Conservation (phyloP, 1,140 invertebrate genomes). For the Centruroides vittatus region DNA sequence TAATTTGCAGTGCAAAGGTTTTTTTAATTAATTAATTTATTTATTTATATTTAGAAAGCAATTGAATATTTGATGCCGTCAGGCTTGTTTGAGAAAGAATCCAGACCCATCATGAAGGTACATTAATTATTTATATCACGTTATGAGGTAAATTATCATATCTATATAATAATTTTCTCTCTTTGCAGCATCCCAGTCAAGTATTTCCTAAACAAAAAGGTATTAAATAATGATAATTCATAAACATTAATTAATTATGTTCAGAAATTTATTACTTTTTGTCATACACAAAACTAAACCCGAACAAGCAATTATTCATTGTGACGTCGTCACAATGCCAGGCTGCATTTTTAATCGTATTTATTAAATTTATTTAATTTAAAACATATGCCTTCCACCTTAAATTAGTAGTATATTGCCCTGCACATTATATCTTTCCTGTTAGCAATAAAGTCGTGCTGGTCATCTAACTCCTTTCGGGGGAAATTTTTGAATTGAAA, state of each 20-base stretch:
- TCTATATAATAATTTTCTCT: not conserved
- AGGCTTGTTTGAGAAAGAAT: slow-evolving; percentile 62
- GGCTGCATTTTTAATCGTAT: no score
- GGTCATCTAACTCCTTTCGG: no score
- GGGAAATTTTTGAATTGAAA: no score
- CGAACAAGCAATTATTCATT: no score
- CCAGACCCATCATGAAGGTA: slow-evolving; percentile 64
- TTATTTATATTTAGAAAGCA: slow-evolving; percentile 43
- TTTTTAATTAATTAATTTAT: slow-evolving; percentile 2
- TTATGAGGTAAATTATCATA: not conserved
- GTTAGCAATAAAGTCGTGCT: no score
- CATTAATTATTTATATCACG: not conserved
- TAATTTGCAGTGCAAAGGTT: no score
- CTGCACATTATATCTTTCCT: no score
- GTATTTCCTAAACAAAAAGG: slow-evolving; percentile 53
- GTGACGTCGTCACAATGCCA: no score
- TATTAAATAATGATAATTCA: slow-evolving; percentile 10
- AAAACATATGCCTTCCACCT: no score
- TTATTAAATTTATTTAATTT: no score
- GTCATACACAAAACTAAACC: no score
- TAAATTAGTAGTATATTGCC: no score
- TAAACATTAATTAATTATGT: slow-evolving; percentile 34
- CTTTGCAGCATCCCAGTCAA: slow-evolving; percentile 49
- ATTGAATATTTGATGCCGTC: slow-evolving; percentile 87
- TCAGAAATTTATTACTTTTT: slow-evolving; percentile 1